phyloP scores from a whole-genome alignment of 2,888 invertebrate species.

The Ephialtes manifestator region DNA sequence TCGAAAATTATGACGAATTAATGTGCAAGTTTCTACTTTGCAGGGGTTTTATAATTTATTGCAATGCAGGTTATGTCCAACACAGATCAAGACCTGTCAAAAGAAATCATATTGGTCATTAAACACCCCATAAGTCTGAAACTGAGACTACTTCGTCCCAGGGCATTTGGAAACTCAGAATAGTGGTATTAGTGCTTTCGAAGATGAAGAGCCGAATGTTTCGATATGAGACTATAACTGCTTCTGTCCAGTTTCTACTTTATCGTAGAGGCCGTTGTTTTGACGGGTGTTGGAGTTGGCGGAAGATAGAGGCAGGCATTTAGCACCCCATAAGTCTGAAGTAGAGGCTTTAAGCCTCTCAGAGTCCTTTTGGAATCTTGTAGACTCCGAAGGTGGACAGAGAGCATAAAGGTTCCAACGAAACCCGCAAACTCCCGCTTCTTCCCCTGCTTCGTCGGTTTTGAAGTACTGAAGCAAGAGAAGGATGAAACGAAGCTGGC shows the following conservation, averaged over 20 bases:
- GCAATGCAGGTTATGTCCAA: not conserved
- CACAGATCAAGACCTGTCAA: not conserved
- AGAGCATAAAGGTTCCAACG: slow-evolving; percentile 51
- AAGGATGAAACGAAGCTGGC: slow-evolving; percentile 26
- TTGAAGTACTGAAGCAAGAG: slow-evolving; percentile 35
- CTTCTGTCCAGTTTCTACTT: slow-evolving; percentile 59
- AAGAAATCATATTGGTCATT: slow-evolving; percentile 19
- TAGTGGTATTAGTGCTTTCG: not conserved
- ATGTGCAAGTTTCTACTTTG: not conserved
- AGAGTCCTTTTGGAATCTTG: slow-evolving; percentile 48
- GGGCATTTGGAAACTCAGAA: not conserved
- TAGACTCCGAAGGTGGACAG: slow-evolving; percentile 47
- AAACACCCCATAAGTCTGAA: slow-evolving; percentile 62
- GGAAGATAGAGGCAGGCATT: slow-evolving; percentile 51
- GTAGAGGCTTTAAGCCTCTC: slow-evolving; percentile 29
- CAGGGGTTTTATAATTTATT: not conserved
- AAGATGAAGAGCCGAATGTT: not conserved
- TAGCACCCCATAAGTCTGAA: slow-evolving; percentile 52
- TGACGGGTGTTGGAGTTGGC: slow-evolving; percentile 11
- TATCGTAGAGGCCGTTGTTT: slow-evolving; percentile 19
- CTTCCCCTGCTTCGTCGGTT: slow-evolving; percentile 16
- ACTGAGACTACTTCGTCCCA: not conserved
- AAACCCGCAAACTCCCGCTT: slow-evolving; percentile 47
- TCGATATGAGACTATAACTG: slow-evolving; percentile 1
- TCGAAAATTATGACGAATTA: not conserved